Base-by-base conservation (phyloP, 2,888 invertebrate genomes). In the Busseola fusca region DNA sequence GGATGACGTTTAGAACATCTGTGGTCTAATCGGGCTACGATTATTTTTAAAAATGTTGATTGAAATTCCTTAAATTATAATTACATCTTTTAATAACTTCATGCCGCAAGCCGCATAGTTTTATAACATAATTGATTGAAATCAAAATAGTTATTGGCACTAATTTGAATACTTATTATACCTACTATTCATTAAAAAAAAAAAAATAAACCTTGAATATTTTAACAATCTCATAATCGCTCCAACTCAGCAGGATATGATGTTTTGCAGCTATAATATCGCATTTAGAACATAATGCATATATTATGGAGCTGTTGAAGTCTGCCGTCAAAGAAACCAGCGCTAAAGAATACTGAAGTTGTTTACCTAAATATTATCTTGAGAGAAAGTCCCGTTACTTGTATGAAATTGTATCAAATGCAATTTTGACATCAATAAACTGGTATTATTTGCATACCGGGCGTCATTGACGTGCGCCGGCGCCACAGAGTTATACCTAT, bases 371-470 rank as follows among this genome's bases (percentile, higher is more conserved):
- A 68, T 62, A 76, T 68, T 68, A 52, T 64, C 65, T 68, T 56
- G 27, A 76, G 84, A 78, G 85, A 85, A 85, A 85, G 84, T 76
- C 4, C 75, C 72, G 81, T 78, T 81, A 68, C 64, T 34, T 57
- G 62, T 69, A 72, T 72, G 70, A 81, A 77, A 73, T 76, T 81
- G 72, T 79, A 81, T 56, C 68, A 73, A 77, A 83, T 80, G 81
- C 75, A 84, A 81, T 86, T 83, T 87, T 84, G 86, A 84, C 86
- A 87, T 84, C 77, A 74, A 85, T 87, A 87, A 87, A 87, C 87
- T 83, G 84, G 87, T 85, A 83, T 70, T 84, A 91, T 91, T 91
- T 88, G 88, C 91, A 91, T 91, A 91, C 89, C 78, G 77, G 89
- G 75, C 86, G 87, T 85, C 88, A 89, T 87, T 89, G 89, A 86